A percentile compares a stretch with the other conserved stretches of the same genome.
Evolutionary conservation across 2,113 vertebrate genomes (phyloP).

Genomic region (Eclectus roratus): DNA sequence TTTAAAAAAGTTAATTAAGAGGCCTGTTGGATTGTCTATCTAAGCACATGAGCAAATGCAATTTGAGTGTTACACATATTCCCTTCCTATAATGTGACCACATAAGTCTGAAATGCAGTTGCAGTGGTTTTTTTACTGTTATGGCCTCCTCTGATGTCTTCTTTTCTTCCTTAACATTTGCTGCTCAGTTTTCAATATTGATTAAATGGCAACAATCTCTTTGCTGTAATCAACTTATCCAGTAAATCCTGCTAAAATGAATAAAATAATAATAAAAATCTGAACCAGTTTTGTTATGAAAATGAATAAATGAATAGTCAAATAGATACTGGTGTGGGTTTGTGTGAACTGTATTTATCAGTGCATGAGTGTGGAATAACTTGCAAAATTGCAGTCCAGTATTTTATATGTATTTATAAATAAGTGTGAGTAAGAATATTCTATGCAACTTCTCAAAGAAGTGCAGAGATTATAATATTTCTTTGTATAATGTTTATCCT

Average conservation of each 20-base stretch:
- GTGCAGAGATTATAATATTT: background rate
- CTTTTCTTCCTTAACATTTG: background rate
- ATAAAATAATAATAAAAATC: background rate
- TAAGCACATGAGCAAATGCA: background rate
- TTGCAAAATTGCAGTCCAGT: background rate
- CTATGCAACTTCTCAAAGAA: background rate
- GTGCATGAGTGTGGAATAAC: background rate
- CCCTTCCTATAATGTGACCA: background rate
- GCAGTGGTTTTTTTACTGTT: background rate
- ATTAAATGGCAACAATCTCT: background rate
- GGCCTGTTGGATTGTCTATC: background rate
- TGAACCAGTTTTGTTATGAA: background rate
- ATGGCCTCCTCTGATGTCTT: background rate
- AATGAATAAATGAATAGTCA: background rate
- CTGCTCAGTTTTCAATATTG: background rate
- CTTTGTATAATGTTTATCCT: background rate
- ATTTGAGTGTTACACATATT: background rate
- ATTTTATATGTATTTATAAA: background rate
- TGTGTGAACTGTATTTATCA: background rate
- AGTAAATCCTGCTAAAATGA: background rate
- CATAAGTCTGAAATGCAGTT: background rate
- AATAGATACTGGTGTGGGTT: background rate
- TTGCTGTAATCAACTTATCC: constrained; percentile 5
- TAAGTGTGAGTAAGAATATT: background rate
- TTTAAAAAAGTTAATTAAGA: background rate